phyloP scores from a whole-genome alignment of 2,888 invertebrate genomes.

The Acronicta aceris region DNA sequence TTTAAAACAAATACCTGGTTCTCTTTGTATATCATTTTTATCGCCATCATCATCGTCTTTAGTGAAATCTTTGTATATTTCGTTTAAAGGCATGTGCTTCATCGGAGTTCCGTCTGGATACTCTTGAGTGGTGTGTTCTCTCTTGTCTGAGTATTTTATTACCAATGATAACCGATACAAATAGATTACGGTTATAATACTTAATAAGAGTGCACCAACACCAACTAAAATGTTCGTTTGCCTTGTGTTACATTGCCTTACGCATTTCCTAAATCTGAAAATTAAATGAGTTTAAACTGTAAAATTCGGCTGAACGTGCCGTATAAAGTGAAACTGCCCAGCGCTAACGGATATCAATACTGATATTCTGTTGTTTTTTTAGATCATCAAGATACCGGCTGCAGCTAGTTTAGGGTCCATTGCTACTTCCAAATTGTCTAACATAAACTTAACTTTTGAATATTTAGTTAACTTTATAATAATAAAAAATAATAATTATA shows the following conservation, averaged over 20 bases:
- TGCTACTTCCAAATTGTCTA: too few relatives aligned
- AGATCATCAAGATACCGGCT: too few relatives aligned
- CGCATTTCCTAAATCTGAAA: slow-evolving; percentile 71
- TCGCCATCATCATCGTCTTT: slow-evolving; percentile 10
- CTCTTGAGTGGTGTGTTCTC: slow-evolving; percentile 18
- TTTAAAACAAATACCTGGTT: slow-evolving; percentile 47
- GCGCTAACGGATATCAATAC: too few relatives aligned
- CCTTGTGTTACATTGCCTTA: slow-evolving; percentile 65
- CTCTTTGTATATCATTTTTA: slow-evolving; percentile 46
- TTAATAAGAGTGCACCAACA: slow-evolving; percentile 52
- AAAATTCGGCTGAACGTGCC: background rate
- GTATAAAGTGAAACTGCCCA: background rate
- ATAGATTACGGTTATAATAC: slow-evolving; percentile 65
- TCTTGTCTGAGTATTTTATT: background rate
- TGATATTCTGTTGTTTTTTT: too few relatives aligned
- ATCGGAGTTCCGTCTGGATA: slow-evolving; percentile 60
- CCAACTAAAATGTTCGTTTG: slow-evolving; percentile 65
- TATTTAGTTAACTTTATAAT: too few relatives aligned
- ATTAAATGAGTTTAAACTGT: slow-evolving; percentile 23
- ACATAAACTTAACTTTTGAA: too few relatives aligned
- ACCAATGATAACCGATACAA: slow-evolving; percentile 57
- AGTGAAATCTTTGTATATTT: slow-evolving; percentile 48
- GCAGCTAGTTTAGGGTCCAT: too few relatives aligned
- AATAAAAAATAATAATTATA: too few relatives aligned
- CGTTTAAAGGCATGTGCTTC: slow-evolving; percentile 66